Percentiles rank a stretch among this genome's conserved stretches.
These are phyloP conservation scores for Chroicocephalus ridibundus DNA, from an alignment of 2,113 vertebrate genomes.

Conservation along the genomic window DNA sequence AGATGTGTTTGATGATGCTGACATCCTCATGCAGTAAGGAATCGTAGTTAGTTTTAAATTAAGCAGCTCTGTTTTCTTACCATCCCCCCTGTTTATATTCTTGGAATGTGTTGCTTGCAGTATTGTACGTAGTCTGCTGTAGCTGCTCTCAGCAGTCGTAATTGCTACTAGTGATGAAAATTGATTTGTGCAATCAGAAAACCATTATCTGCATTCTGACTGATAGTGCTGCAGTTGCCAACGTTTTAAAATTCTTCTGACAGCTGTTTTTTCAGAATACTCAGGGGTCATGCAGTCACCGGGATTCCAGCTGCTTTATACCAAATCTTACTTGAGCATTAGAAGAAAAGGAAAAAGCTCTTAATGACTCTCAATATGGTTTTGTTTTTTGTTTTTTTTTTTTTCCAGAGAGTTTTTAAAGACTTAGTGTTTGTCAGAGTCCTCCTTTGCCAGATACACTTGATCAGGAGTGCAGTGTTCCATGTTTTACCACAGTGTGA, in stretches of 20 bases:
- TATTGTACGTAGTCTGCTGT: neutral
- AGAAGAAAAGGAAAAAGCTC: neutral
- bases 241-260: neutral
- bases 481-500: neutral
- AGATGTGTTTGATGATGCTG: neutral
- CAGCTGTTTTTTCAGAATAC: neutral
- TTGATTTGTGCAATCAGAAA: constrained; percentile 59
- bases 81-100: neutral
- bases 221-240: constrained; percentile 17
- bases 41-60: neutral
- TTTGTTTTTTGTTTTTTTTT: neutral
- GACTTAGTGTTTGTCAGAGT: neutral
- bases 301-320: neutral
- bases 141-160: neutral
- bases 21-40: neutral
- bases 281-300: neutral
- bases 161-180: constrained; percentile 50
- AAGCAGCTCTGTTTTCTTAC: constrained; percentile 14
- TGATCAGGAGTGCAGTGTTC: neutral
- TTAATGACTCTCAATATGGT: neutral
- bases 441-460: neutral
- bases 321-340: neutral
- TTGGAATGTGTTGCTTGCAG: neutral
- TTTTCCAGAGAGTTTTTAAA: neutral
- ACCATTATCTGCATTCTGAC: constrained; percentile 20